Evolutionary conservation across 2,113 vertebrate genomes (phyloP), one percentile per base, ranked within the genome.

Genomic region (Abramis brama): DNA sequence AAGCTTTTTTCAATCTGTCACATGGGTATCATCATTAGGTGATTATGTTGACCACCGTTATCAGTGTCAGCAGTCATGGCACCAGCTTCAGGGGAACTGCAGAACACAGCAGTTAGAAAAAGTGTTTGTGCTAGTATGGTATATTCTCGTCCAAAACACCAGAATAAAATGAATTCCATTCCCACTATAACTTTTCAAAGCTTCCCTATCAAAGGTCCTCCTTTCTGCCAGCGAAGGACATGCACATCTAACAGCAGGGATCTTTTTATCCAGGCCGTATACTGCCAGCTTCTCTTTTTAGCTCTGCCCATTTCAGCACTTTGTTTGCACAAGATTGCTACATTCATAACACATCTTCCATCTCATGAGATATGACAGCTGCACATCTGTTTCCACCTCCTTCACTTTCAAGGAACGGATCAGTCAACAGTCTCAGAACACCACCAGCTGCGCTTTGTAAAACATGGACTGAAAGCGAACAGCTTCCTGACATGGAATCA

Each of bases 321-420:
- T 59, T 79, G 60, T 70, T 68, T 71, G 84, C 50, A 13, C 55
- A 50, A 43, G 76, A 70, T 68, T 55, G 75, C 19, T 66, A 66
- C 76, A 77, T 62, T 79, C 75, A 85, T 68, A 78, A 85, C 75
- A 39, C 62, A 85, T 70, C 60, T 85, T 85, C 60, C 21, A 30
- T 45, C 64, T 74, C 78, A 74, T 62, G 52, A 86, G 77, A 86
- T 73, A 47, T 86, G 79, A 86, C 70, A 86, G 43, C 57, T 76
- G 68, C 79, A 82, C 85, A 86, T 76, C 68, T 86, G 85, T 82
- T 62, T 83, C 36, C 36, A 78, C 62, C 43, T 39, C 57, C 52
- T 55, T 73, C 36, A 33, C 50, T 74, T 59, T 36, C 27, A 76
- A 66, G 30, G 30, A 70, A 79, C 33, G 1, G 39, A 64, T 59